These are phyloP conservation scores for Calcarius ornatus DNA, from an alignment of 2,113 vertebrate species.

Conservation along the genomic window DNA sequence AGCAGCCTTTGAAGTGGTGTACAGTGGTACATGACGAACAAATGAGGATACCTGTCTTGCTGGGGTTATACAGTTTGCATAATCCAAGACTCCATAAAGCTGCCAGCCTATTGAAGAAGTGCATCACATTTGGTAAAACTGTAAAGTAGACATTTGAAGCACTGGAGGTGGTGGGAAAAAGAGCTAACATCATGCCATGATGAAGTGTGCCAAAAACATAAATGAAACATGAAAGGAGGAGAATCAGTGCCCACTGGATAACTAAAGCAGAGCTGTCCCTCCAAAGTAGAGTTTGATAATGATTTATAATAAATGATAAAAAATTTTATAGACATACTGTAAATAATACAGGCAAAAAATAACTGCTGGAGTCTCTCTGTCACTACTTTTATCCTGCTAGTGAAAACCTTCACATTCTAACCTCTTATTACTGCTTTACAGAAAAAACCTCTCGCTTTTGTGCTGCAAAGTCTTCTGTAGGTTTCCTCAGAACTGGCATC, in stretches of 20 bases:
- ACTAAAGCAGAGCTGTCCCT: neutral
- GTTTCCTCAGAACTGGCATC: neutral
- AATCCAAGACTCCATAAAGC: neutral
- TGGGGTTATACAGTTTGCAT: neutral
- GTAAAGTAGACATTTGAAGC: neutral
- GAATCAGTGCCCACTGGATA: neutral
- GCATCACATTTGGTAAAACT: neutral
- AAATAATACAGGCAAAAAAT: neutral
- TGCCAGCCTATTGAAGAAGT: neutral
- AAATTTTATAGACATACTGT: neutral
- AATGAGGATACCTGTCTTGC: neutral
- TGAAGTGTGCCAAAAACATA: neutral
- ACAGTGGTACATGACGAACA: neutral
- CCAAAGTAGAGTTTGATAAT: neutral
- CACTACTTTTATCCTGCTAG: neutral
- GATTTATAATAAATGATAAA: neutral
- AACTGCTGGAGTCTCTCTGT: neutral
- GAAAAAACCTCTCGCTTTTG: neutral
- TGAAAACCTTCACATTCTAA: neutral
- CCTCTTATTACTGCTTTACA: neutral
- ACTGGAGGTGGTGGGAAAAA: neutral
- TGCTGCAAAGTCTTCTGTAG: accelerated
- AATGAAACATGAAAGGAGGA: accelerated
- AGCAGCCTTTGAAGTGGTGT: neutral
- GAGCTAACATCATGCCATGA: accelerated